Base-by-base conservation (phyloP, 2,113 vertebrate genomes). In the Paedocypris sp. region DNA sequence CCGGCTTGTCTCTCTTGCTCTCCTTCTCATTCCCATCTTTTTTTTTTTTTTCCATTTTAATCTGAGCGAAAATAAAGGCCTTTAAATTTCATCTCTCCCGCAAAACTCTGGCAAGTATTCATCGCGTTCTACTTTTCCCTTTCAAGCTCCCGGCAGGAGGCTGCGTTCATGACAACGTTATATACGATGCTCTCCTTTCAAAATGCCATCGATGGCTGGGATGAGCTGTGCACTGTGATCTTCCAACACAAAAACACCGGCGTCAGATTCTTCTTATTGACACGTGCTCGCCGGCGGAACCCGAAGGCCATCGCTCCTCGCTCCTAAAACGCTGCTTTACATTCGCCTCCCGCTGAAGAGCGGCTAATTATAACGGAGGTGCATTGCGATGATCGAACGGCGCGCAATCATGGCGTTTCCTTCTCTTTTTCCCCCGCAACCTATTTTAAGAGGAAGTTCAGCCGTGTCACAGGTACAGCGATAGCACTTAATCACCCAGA, bases 131-230 rank as follows among this genome's bases (percentile, higher is more conserved):
- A 76, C 75, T 83, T 80, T 70, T 81, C 66, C 70, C 83, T 88
- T 85, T 88, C 83, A 85, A 70, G 74, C 76, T 88, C 86, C 74
- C 86, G 33, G 77, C 84, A 81, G 86, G 86, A 86, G 86, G 80
- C 73, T 76, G 81, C 72, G 66, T 71, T 71, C 67, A 75, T 85
- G 87, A 88, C 86, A 86, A 88, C 86, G 89, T 88, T 89, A 88
- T 86, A 84, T 83, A 87, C 72, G 84, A 88, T 76, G 72, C 68
- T 84, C 86, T 86, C 79, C 72, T 88, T 87, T 86, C 83, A 83
- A 86, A 91, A 86, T 81, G 84, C 81, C 83, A 85, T 78, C 75
- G 79, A 89, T 82, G 84, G 84, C 89, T 90, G 79, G 83, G 84
- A 88, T 86, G 87, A 88, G 83, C 69, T 74, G 82, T 81, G 79